Evolutionary conservation across 2,888 invertebrate genomes (phyloP).

Genomic region (Malthinus seriepunctatus): DNA sequence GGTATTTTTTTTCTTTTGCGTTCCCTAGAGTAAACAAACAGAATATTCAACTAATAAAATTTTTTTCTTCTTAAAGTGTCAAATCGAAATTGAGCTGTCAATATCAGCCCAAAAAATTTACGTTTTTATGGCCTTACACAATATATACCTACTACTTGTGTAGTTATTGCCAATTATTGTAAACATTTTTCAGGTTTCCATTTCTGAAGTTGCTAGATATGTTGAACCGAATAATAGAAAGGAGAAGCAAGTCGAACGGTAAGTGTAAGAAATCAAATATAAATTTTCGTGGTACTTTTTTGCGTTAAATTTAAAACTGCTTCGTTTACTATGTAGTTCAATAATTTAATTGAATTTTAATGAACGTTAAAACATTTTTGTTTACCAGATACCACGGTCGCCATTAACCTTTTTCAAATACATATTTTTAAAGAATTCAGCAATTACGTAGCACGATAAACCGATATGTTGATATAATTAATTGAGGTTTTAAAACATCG

Average conservation of each 20-base stretch:
- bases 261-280: conserved; percentile 1
- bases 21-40: conserved; percentile 4
- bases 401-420: too few relatives aligned
- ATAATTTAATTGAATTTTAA: too few relatives aligned
- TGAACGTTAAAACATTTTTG: too few relatives aligned
- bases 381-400: too few relatives aligned
- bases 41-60: conserved; percentile 13
- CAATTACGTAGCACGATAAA: too few relatives aligned
- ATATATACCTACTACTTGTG: conserved; percentile 3
- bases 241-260: conserved; percentile 9
- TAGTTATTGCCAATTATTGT: conserved; percentile 15
- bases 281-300: too few relatives aligned
- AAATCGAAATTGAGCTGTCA: conserved; percentile 22
- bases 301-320: too few relatives aligned
- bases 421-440: too few relatives aligned
- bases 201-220: conserved; percentile 15
- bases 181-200: conserved; percentile 22
- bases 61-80: conserved; percentile 11
- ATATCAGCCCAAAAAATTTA: conserved; percentile 17
- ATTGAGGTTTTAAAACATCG: too few relatives aligned
- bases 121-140: conserved; percentile 5
- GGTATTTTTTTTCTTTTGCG: conserved; percentile 12
- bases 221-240: conserved; percentile 10
- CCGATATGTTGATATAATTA: too few relatives aligned
- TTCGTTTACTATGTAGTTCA: too few relatives aligned